These are phyloP conservation scores for Agriopis leucophaearia DNA, from an alignment of 2,888 invertebrate species.

Conservation along the genomic window DNA sequence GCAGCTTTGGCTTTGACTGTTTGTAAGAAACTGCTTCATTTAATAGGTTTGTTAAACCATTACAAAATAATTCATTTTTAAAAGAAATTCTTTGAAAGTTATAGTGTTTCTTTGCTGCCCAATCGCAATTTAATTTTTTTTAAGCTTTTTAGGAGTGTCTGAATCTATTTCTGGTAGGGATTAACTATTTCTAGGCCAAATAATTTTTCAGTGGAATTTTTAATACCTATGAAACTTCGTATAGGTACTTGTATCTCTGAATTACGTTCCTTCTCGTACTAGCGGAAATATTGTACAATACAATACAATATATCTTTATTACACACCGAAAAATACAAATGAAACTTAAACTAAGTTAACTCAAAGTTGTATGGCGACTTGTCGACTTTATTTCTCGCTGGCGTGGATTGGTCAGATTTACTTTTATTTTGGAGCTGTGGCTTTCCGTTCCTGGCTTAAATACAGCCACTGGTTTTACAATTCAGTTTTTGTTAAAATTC, in stretches of 20 bases:
- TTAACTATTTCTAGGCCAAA: not conserved
- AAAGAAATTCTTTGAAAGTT: not conserved
- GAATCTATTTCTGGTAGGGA: too few species aligned
- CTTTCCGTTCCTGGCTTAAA: constrained; percentile 10
- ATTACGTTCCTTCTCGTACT: not conserved
- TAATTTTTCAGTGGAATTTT: not conserved
- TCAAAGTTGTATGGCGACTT: constrained; percentile 13
- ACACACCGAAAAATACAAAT: too few species aligned
- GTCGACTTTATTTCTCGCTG: constrained; percentile 17
- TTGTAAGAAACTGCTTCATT: not conserved
- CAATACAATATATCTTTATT: too few species aligned
- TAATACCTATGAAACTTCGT: not conserved
- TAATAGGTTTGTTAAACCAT: not conserved
- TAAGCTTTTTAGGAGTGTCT: too few species aligned
- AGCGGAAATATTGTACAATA: constrained; percentile 10
- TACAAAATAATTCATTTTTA: not conserved
- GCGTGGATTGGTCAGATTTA: constrained; percentile 13
- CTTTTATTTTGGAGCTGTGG: constrained; percentile 20
- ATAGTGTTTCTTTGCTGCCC: not conserved
- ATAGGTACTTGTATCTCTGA: not conserved
- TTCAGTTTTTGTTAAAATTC: constrained; percentile 3
- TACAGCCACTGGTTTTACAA: constrained; percentile 6
- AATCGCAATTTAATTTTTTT: too few species aligned
- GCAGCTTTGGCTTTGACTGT: not conserved
- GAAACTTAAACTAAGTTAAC: too few species aligned